phyloP scores from a whole-genome alignment of 2,797 vertebrate species.

The Vespertilio murinus region DNA sequence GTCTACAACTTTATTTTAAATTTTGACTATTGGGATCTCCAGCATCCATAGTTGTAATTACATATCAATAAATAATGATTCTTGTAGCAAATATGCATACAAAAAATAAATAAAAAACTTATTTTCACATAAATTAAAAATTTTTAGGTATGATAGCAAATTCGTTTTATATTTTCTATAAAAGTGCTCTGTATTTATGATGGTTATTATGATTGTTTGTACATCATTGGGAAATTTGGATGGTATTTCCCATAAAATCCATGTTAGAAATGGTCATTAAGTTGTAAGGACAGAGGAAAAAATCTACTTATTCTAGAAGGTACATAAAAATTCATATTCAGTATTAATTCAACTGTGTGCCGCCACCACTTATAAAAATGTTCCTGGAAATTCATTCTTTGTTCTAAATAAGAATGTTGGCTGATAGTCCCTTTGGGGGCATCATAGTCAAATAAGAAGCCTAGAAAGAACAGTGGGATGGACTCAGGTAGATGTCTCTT shows the following conservation, averaged over 20 bases:
- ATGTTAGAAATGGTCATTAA: background rate
- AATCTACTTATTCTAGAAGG: background rate
- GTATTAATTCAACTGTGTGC: background rate
- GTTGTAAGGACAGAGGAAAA: background rate
- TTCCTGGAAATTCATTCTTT: background rate
- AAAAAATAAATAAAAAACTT: background rate
- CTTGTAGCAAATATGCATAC: background rate
- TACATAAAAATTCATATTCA: background rate
- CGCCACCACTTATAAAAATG: background rate
- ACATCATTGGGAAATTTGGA: background rate
- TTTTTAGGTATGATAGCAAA: background rate
- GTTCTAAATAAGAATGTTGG: background rate
- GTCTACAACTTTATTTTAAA: background rate
- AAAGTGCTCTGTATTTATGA: background rate
- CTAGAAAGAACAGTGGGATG: background rate
- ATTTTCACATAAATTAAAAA: constrained; percentile 12
- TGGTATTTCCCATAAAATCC: background rate
- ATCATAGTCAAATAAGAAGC: background rate
- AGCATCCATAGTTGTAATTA: background rate
- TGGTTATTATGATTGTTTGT: background rate
- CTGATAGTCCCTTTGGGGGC: background rate
- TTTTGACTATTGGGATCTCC: background rate
- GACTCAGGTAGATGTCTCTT: background rate
- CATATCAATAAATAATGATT: background rate
- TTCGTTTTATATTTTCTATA: background rate